Evolutionary conservation across 1,140 invertebrate species (phyloP).

Genomic region (Agrilus planipennis): DNA sequence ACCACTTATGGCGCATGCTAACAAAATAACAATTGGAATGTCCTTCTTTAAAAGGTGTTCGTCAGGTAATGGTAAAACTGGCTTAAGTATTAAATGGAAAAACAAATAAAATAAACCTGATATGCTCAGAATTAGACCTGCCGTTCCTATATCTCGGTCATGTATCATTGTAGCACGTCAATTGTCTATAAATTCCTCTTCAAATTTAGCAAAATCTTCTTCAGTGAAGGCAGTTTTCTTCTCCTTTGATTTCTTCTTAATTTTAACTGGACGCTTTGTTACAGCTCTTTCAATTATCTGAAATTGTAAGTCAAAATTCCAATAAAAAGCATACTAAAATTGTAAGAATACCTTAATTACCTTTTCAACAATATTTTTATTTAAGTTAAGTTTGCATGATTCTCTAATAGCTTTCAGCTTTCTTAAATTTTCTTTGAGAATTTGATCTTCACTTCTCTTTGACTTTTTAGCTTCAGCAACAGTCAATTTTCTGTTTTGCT

Average conservation of each 20-base stretch:
- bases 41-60: slow-evolving; percentile 14
- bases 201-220: slow-evolving; percentile 40
- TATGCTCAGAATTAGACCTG: slow-evolving; percentile 17
- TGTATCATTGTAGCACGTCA: slow-evolving; percentile 15
- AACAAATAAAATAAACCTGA: slow-evolving; percentile 19
- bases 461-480: slow-evolving; percentile 20
- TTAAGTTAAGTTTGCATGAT: slow-evolving; percentile 29
- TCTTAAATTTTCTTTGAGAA: slow-evolving; percentile 34
- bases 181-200: slow-evolving; percentile 36
- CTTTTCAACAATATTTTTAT: slow-evolving; percentile 23
- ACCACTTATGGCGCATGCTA: slow-evolving; percentile 28
- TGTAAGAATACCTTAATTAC: slow-evolving; percentile 14
- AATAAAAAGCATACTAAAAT: slow-evolving; percentile 4
- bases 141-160: slow-evolving; percentile 9
- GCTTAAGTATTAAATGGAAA: slow-evolving; percentile 22
- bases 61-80: slow-evolving; percentile 22
- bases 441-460: slow-evolving; percentile 21
- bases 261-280: slow-evolving; percentile 36
- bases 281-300: slow-evolving; percentile 41
- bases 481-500: slow-evolving; percentile 20
- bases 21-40: slow-evolving; percentile 16
- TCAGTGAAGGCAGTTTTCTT: slow-evolving; percentile 42
- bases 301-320: slow-evolving; percentile 15
- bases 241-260: slow-evolving; percentile 30
- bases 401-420: slow-evolving; percentile 28